Percentiles rank a stretch among this genome's conserved stretches.
Evolutionary conservation across 2,113 vertebrate genomes (phyloP).

Genomic region (Aldabrachelys gigantea): DNA sequence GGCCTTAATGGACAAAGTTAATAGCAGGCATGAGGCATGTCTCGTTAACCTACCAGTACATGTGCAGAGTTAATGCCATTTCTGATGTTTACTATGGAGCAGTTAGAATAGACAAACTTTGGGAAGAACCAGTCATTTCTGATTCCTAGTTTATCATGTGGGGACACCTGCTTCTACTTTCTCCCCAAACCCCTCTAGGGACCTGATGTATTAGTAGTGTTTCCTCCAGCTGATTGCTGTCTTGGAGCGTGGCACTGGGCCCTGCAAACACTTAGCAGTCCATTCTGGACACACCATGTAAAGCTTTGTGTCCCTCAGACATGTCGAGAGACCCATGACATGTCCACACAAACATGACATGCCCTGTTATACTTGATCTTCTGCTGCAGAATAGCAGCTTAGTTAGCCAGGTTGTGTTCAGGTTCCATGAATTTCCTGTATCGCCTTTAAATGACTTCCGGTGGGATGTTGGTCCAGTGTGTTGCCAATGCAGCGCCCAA

Average conservation of each 20-base stretch:
- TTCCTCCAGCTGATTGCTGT: neutral
- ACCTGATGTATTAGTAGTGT: neutral
- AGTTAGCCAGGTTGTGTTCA: neutral
- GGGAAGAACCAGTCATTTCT: neutral
- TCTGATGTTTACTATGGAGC: neutral
- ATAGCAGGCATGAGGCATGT: neutral
- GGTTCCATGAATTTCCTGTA: neutral
- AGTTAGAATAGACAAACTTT: neutral
- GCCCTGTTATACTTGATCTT: neutral
- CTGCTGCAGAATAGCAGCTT: neutral
- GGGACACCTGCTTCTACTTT: neutral
- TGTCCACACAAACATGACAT: neutral
- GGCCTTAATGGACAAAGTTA: neutral
- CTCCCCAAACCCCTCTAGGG: neutral
- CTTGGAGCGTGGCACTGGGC: neutral
- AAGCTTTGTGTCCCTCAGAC: neutral
- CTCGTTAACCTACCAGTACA: neutral
- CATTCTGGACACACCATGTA: neutral
- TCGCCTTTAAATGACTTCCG: neutral
- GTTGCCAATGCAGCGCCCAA: neutral
- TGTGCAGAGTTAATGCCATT: neutral
- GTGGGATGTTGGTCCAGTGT: neutral
- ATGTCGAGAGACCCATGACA: neutral
- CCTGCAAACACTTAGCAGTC: fast-evolving
- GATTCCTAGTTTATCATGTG: neutral